Conservation (phyloP, 2,113 vertebrate genomes). For the Chionomys nivalis region DNA sequence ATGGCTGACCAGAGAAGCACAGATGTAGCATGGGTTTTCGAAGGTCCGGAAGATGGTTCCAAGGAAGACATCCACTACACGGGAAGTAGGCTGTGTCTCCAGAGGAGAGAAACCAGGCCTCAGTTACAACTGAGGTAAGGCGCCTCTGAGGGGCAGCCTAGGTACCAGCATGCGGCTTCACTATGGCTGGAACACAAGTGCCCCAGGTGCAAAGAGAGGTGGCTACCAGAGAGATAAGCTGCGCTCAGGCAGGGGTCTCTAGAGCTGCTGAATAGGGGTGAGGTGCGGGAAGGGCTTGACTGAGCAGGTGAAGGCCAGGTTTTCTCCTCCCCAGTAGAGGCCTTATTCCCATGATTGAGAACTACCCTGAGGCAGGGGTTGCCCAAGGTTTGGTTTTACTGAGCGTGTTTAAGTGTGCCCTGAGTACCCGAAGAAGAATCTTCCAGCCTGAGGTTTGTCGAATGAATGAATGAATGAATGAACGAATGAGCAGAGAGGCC, state of each 20-base stretch:
- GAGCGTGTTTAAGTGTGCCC: not conserved
- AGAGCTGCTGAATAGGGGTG: not conserved
- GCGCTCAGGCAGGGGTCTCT: no score
- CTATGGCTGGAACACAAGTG: not conserved
- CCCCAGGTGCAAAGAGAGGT: not conserved
- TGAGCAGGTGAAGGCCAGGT: no score
- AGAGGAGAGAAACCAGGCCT: not conserved
- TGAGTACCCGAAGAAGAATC: not conserved
- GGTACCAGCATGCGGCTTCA: not conserved
- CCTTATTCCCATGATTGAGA: not conserved
- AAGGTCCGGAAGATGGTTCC: not conserved
- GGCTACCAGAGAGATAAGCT: not conserved
- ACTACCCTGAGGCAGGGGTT: not conserved
- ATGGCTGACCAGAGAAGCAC: not conserved
- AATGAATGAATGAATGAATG: not conserved
- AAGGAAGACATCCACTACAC: not conserved
- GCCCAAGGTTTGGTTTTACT: not conserved
- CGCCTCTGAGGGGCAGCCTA: not conserved
- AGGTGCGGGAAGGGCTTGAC: no score
- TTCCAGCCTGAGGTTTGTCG: not conserved
- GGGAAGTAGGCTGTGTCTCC: not conserved
- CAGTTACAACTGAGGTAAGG: not conserved
- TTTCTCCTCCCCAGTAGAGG: not conserved
- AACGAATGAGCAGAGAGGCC: not conserved
- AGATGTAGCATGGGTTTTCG: not conserved